phyloP scores from a whole-genome alignment of 2,888 invertebrate genomes.

The Drosophila mercatorum region DNA sequence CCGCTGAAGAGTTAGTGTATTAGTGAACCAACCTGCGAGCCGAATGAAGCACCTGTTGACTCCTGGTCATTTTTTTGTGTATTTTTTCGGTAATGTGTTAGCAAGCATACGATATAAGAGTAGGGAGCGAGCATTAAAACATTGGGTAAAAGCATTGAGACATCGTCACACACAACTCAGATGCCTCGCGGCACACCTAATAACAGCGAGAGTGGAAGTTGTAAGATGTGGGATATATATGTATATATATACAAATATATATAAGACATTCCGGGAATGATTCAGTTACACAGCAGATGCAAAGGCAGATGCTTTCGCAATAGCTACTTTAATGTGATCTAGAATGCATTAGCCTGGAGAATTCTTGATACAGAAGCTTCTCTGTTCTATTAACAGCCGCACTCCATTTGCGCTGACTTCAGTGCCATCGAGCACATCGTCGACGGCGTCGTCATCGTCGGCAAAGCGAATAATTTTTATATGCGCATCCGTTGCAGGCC shows the following conservation, averaged over 20 bases:
- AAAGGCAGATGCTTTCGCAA: not conserved
- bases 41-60: constrained; percentile 77
- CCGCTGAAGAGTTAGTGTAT: not conserved
- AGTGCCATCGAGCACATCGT: constrained; percentile 16
- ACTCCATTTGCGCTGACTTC: constrained; percentile 6
- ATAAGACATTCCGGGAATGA: no score
- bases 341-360: not conserved
- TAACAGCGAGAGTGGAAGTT: not conserved
- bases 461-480: constrained; percentile 75
- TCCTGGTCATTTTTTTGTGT: constrained; percentile 52
- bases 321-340: not conserved
- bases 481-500: constrained; percentile 75
- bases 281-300: not conserved
- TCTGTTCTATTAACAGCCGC: constrained; percentile 16
- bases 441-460: constrained; percentile 35
- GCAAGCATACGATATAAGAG: constrained; percentile 42
- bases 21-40: constrained; percentile 73
- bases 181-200: not conserved
- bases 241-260: no score
- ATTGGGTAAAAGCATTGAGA: constrained; percentile 1
- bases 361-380: constrained; percentile 6
- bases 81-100: constrained; percentile 2
- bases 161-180: not conserved
- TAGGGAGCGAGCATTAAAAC: constrained; percentile 27
- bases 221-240: no score